Conservation (phyloP, 1,140 invertebrate species). For the Glossosoma conforme region DNA sequence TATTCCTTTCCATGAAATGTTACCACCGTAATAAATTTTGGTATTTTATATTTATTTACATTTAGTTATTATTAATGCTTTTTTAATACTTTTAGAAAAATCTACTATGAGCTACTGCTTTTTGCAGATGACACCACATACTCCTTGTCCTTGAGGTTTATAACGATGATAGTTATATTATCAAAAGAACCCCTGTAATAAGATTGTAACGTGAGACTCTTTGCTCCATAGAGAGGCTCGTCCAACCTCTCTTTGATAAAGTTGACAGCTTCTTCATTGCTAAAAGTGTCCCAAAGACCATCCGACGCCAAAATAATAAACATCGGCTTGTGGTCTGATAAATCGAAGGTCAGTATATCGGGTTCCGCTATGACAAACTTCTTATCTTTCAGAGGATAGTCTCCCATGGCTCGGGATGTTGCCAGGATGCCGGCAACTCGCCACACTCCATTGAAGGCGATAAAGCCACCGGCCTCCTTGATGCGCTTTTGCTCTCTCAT, state of each 20-base stretch:
- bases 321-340: constrained; percentile 76
- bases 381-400: constrained; percentile 92
- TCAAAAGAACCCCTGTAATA: constrained; percentile 88
- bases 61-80: too few relatives aligned
- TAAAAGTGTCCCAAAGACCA: constrained; percentile 94
- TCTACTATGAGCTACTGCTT: too few relatives aligned
- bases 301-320: constrained; percentile 92
- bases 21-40: too few relatives aligned
- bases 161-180: constrained; percentile 92
- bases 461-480: constrained; percentile 87
- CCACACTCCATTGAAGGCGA: constrained; percentile 95
- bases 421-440: constrained; percentile 92
- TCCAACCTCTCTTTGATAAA: constrained; percentile 78
- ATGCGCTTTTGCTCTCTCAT: constrained; percentile 82
- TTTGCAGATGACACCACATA: constrained; percentile 11
- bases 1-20: too few relatives aligned
- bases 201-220: constrained; percentile 85
- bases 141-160: constrained; percentile 71
- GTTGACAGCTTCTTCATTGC: constrained; percentile 88
- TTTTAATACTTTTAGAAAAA: too few relatives aligned
- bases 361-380: constrained; percentile 92
- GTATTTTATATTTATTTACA: too few relatives aligned
- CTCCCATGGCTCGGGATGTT: constrained; percentile 89
- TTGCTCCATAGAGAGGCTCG: constrained; percentile 83
- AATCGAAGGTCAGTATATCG: constrained; percentile 90